These are phyloP conservation scores for Pristionchus pacificus DNA, from an alignment of 1,140 invertebrate genomes.

Conservation along the genomic window DNA sequence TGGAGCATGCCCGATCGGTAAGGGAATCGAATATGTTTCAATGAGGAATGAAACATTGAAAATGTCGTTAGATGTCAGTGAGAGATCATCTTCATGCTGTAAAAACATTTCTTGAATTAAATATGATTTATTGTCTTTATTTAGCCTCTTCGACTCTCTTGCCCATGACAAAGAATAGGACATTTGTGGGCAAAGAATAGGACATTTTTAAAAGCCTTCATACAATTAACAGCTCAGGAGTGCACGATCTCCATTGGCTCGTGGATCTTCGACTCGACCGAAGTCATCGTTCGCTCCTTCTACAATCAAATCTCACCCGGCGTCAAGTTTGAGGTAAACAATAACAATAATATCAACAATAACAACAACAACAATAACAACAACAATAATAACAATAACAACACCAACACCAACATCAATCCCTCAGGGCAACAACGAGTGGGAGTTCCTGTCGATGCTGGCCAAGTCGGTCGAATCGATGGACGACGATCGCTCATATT, in stretches of 20 bases:
- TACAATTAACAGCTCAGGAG: not conserved
- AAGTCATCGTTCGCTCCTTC: not conserved
- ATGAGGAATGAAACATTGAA: no score
- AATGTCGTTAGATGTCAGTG: no score
- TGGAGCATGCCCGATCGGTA: no score
- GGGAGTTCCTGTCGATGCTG: conserved; percentile 18
- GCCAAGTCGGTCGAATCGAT: not conserved
- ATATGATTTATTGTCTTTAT: no score
- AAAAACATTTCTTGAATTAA: no score
- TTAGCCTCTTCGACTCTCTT: no score
- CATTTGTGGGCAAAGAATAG: no score
- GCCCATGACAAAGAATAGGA: no score
- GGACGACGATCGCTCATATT: not conserved
- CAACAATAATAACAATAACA: not conserved
- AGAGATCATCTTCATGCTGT: no score
- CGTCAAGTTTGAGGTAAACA: not conserved
- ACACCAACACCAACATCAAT: not conserved
- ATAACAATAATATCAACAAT: not conserved
- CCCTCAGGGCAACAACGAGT: conserved; percentile 32
- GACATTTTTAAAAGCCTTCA: no score
- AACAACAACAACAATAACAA: not conserved
- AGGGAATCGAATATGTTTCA: no score
- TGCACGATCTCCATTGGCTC: not conserved
- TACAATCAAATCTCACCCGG: not conserved
- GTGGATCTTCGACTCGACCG: not conserved